These are phyloP conservation scores for Drosophila punjabiensis DNA, from an alignment of 1,140 invertebrate species.

Conservation along the genomic window DNA sequence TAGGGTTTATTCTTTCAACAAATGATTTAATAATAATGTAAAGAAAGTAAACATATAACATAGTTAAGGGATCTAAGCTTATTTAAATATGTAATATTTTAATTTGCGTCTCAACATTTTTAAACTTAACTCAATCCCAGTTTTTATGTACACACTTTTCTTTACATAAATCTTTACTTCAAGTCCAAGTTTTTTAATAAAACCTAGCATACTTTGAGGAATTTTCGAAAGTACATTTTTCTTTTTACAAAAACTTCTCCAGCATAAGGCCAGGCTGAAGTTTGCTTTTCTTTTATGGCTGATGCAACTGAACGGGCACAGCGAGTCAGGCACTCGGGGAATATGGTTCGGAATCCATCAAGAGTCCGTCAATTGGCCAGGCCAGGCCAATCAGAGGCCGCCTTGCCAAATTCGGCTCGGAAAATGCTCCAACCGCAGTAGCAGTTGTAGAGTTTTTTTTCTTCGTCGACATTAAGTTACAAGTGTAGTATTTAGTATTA, in stretches of 20 bases:
- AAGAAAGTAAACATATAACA: too few species aligned
- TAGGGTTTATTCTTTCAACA: too few species aligned
- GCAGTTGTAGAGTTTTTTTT: background rate
- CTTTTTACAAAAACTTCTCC: background rate
- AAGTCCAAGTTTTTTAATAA: background rate
- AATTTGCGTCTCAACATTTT: too few species aligned
- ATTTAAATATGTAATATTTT: too few species aligned
- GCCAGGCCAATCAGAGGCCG: slow-evolving; percentile 37
- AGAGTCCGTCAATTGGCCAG: slow-evolving; percentile 53
- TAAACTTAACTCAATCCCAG: background rate
- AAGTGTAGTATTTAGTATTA: slow-evolving; percentile 60
- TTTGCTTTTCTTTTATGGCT: slow-evolving; percentile 45
- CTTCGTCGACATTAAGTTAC: slow-evolving; percentile 43
- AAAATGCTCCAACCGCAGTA: slow-evolving; percentile 20
- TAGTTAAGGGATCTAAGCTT: too few species aligned
- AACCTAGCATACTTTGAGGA: slow-evolving; percentile 12
- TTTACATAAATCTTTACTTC: background rate
- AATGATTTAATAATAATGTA: too few species aligned
- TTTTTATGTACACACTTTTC: background rate
- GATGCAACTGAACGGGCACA: slow-evolving; percentile 58
- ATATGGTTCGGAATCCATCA: slow-evolving; percentile 36
- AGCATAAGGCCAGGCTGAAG: slow-evolving; percentile 26
- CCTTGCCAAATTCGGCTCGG: slow-evolving; percentile 46
- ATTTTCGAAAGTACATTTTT: background rate
- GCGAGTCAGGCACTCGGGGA: slow-evolving; percentile 44